A percentile compares a stretch with the other conserved stretches of the same genome.
Evolutionary conservation across 2,888 invertebrate species (phyloP).

Genomic region (Rhingia rostrata): DNA sequence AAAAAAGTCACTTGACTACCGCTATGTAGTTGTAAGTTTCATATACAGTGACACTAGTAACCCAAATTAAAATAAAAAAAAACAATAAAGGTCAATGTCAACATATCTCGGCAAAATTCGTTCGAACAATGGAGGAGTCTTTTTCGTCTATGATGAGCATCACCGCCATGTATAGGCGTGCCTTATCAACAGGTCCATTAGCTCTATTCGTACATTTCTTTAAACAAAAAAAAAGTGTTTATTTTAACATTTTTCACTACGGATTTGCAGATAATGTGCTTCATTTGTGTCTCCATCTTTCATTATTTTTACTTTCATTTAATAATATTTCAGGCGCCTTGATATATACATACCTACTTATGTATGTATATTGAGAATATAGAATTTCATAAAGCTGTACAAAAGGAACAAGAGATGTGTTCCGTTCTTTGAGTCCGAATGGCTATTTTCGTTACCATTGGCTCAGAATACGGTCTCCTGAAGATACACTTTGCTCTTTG

Average conservation of each 20-base stretch:
- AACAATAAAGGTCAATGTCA: constrained; percentile 30
- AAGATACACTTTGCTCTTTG: constrained; percentile 74
- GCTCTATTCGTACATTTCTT: constrained; percentile 34
- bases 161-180: constrained; percentile 3
- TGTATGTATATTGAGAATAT: background rate
- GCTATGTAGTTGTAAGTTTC: constrained; percentile 21
- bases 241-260: constrained; percentile 53
- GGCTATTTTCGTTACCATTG: constrained; percentile 56
- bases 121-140: constrained; percentile 34
- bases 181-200: constrained; percentile 42
- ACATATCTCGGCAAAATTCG: constrained; percentile 17
- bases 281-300: constrained; percentile 33
- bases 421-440: constrained; percentile 44
- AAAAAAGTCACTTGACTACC: constrained; percentile 10
- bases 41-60: background rate
- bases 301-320: constrained; percentile 30
- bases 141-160: background rate
- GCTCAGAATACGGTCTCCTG: constrained; percentile 47
- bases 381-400: constrained; percentile 47
- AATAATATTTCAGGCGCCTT: constrained; percentile 51
- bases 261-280: constrained; percentile 44
- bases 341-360: constrained; percentile 21
- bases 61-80: constrained; percentile 5
- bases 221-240: constrained; percentile 15
- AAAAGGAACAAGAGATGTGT: constrained; percentile 35